phyloP scores from a whole-genome alignment of 2,113 vertebrate genomes.

The Lophius piscatorius region DNA sequence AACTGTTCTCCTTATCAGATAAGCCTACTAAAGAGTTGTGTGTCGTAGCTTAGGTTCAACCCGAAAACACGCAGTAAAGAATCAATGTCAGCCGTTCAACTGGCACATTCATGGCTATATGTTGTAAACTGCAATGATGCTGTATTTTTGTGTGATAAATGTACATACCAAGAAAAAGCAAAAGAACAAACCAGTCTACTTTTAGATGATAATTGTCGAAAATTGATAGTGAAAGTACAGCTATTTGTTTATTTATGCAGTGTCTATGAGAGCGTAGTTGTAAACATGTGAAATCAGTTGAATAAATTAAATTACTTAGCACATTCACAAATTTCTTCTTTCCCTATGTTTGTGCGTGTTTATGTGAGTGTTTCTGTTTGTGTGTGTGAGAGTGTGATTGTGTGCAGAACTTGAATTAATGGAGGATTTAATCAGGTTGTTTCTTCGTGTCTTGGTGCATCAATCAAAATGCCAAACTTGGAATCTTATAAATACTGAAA shows the following conservation, averaged over 20 bases:
- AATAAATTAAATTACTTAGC: conserved; percentile 77
- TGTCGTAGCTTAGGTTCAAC: conserved; percentile 39
- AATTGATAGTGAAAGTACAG: conserved; percentile 63
- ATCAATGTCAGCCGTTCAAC: conserved; percentile 70
- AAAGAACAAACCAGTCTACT: conserved; percentile 73
- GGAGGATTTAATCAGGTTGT: conserved; percentile 45
- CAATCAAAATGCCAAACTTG: conserved; percentile 59
- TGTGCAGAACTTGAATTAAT: conserved; percentile 2
- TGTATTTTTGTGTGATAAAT: conserved; percentile 91
- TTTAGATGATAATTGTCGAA: conserved; percentile 82
- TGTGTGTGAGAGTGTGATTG: conserved; percentile 2
- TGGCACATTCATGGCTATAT: conserved; percentile 78
- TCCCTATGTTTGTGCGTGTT: conserved; percentile 2
- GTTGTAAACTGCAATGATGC: conserved; percentile 74
- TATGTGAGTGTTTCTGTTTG: neutral
- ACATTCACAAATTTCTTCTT: conserved; percentile 25
- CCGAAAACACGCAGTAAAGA: conserved; percentile 24
- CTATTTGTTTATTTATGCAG: conserved; percentile 69
- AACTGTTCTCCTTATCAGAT: conserved; percentile 38
- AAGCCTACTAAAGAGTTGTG: conserved; percentile 15
- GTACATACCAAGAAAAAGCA: conserved; percentile 61
- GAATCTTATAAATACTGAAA: conserved; percentile 55
- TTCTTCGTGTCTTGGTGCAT: conserved; percentile 33
- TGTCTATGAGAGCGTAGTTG: conserved; percentile 75
- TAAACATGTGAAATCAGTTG: conserved; percentile 54